Evolutionary conservation across 2,113 vertebrate genomes (phyloP), one percentile per base, ranked within the genome.

Genomic region (Xerus inauris): DNA sequence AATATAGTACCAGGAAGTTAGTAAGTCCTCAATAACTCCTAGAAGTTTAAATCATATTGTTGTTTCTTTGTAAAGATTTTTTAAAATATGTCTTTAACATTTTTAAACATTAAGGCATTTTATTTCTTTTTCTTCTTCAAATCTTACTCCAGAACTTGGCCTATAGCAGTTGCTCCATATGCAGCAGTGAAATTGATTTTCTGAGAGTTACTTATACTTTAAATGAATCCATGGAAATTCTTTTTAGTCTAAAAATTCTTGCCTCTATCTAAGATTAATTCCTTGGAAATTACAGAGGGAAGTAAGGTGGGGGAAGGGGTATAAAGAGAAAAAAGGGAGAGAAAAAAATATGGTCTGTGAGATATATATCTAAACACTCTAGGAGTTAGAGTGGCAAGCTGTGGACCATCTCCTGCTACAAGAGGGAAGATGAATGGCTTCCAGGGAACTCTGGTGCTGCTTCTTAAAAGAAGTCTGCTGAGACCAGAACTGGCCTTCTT

Each of bases 181-280:
- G 32, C 0, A 1, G 59, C 64, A 42, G 26, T 86, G 75, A 93
- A 93, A 93, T 47, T 96, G 71, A 93, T 92, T 95, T 89, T 95
- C 87, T 83, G 38, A 64, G n/a, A 62, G 86, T 83, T 96, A 69
- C 80, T 95, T 95, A 69, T 80, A 69, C 67, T 71, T 89, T 76
- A 89, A 91, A 97, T 84, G 49, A 95, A 87, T 93, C 76, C 9
- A 35, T 40, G 17, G 57, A 89, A 94, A 90, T 80, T 80, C 45
- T 96, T 76, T 81, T 30, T 89, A 28, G 6, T 72, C 65, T 90
- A 51, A 92, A 96, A 91, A 75, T 54, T 59, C 57, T 87, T 81
- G 4, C 45, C 7, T 30, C 95, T 93, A 93, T 96, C 89, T 96
- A 72, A 94, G 80, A 97, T 62, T 92, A 97, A 97, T 87, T 96